A percentile compares a stretch with the other conserved stretches of the same genome.
Evolutionary conservation across 2,113 vertebrate genomes (phyloP).

Genomic region (Hoplias malabaricus): DNA sequence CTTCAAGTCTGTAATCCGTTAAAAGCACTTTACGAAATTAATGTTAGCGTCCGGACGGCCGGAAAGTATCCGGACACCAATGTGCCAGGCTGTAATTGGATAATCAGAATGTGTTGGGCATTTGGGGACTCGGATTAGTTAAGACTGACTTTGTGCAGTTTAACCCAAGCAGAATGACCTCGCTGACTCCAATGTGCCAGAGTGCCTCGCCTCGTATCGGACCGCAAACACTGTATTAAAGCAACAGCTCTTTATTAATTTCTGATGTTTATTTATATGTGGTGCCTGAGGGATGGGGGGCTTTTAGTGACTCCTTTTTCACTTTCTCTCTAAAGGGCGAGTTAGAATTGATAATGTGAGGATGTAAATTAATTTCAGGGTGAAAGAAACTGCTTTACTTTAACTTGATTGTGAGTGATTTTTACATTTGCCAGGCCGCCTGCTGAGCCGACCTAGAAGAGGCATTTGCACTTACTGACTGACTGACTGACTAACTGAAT

Average conservation of each 20-base stretch:
- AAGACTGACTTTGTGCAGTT: slow-evolving; percentile 90
- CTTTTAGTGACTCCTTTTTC: not conserved
- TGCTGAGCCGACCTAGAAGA: too few relatives aligned
- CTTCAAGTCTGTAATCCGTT: slow-evolving; percentile 94
- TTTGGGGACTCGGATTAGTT: slow-evolving; percentile 89
- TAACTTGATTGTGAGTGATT: not conserved
- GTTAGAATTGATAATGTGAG: slow-evolving; percentile 14
- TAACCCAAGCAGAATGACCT: slow-evolving; percentile 79
- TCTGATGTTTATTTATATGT: slow-evolving; percentile 43
- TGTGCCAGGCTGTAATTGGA: slow-evolving; percentile 94
- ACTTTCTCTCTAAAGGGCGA: not conserved
- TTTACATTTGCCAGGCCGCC: too few relatives aligned
- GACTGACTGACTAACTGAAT: too few relatives aligned
- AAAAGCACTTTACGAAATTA: slow-evolving; percentile 99
- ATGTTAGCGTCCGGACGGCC: slow-evolving; percentile 91
- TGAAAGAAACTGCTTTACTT: not conserved
- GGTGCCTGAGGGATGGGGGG: not conserved
- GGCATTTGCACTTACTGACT: not conserved
- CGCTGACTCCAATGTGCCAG: slow-evolving; percentile 98
- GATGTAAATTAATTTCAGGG: slow-evolving; percentile 24
- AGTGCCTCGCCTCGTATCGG: slow-evolving; percentile 95
- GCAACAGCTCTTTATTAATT: slow-evolving; percentile 33
- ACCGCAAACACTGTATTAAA: slow-evolving; percentile 55
- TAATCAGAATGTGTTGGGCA: slow-evolving; percentile 98
- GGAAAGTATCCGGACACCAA: slow-evolving; percentile 85